Percentiles rank a stretch among this genome's conserved stretches.
Evolutionary conservation across 2,797 vertebrate species (phyloP).

Genomic region (Hozukius guyotensis): DNA sequence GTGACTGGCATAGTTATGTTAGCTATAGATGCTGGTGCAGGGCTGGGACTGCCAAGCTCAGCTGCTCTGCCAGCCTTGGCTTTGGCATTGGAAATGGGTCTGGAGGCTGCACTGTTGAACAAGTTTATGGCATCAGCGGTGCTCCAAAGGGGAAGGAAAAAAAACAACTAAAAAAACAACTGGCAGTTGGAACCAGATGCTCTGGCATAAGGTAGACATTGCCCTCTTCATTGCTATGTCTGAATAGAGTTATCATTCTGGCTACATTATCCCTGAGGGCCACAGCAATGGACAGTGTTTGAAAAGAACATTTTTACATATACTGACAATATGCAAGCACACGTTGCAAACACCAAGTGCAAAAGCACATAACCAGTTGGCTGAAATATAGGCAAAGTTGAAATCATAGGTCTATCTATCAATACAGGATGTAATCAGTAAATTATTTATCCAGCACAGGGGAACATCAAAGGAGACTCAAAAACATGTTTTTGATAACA

Average conservation of each 20-base stretch:
- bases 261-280: neutral
- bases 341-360: neutral
- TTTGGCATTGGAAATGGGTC: constrained; percentile 55
- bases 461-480: constrained; percentile 7
- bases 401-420: neutral
- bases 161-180: constrained; percentile 20
- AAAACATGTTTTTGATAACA: constrained; percentile 8
- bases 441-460: neutral
- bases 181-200: constrained; percentile 29
- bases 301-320: neutral
- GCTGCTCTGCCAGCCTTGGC: constrained; percentile 59
- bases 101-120: constrained; percentile 66
- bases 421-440: neutral
- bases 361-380: neutral
- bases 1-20: constrained; percentile 52
- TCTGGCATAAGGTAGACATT: constrained; percentile 41
- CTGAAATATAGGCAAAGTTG: neutral
- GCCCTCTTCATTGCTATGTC: constrained; percentile 22
- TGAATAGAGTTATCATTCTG: constrained; percentile 27
- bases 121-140: constrained; percentile 54
- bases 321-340: neutral
- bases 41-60: constrained; percentile 49
- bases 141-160: constrained; percentile 38
- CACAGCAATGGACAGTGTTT: neutral
- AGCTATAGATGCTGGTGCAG: constrained; percentile 56